Evolutionary conservation across 2,888 invertebrate genomes (phyloP).

Genomic region (Drosophila hamatofila): DNA sequence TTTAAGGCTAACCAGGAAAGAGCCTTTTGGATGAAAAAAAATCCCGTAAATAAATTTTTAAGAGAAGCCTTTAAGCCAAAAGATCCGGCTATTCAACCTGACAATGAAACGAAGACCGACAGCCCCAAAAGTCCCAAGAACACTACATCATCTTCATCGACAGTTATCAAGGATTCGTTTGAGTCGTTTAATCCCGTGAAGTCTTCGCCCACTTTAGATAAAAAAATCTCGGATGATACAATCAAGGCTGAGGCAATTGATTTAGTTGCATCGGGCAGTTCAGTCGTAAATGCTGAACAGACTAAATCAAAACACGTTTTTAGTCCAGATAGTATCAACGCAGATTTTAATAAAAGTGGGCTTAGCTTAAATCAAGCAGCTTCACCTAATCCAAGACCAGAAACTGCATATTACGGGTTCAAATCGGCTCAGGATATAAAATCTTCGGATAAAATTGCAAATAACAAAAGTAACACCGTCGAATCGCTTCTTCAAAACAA

Average conservation of each 20-base stretch:
- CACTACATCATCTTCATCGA: not conserved
- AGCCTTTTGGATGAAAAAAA: not conserved
- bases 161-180: not conserved
- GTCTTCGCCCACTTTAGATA: not conserved
- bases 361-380: not conserved
- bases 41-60: not conserved
- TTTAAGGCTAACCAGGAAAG: not conserved
- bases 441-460: not conserved
- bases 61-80: not conserved
- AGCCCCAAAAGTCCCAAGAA: not conserved
- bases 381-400: not conserved
- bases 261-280: not conserved
- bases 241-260: not conserved
- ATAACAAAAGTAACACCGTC: slow-evolving; percentile 9
- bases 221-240: not conserved
- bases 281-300: not conserved
- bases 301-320: not conserved
- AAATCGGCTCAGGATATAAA: not conserved
- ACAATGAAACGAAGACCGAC: not conserved
- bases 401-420: not conserved
- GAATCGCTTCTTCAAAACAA: not conserved
- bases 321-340: not conserved
- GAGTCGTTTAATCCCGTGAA: too few species aligned
- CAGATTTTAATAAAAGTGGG: not conserved
- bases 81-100: too few species aligned